Base-by-base conservation (phyloP, 2,888 invertebrate genomes). In the Blastobasis adustella region DNA sequence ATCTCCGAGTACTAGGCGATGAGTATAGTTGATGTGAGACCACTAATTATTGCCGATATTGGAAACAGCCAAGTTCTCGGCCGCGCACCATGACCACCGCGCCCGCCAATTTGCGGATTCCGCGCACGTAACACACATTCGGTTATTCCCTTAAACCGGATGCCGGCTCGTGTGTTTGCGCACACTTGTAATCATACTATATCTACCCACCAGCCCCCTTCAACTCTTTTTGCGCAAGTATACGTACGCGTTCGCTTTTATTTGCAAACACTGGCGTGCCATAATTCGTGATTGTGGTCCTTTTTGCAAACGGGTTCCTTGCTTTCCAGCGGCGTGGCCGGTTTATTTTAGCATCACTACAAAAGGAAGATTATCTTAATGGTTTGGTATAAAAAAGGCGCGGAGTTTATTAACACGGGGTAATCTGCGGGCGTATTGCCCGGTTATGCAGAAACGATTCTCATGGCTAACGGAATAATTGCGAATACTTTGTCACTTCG, bases 131-230 rank as follows among this genome's bases (percentile, higher is more conserved):
- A 53, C 37, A 42, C 40, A 8, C 54, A 61, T 71, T 67, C 76
- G 82, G 82, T 78, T 82, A 81, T 79, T 66, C 81, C 78, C 75
- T 67, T 73, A 75, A 81, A 79, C 80, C 82, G 82, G 83, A 82
- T 75, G 63, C 65, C 60, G 52, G 58, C 57, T 47, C 51, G 55
- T 51, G 58, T 62, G 68, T 75, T 72, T 69, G 65, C 62, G 63
- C 59, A 60, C 57, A 47, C 23, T 23, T 23, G 56, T 59, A 65
- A 65, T 61, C 69, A 63, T 54, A 53, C 49, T 56, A 49, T 57
- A 54, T 63, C 50, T 57, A 62, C 65, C 66, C 10, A 47, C 54
- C 44, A 49, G 42, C 10, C 38, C 43, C 23, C 10, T 63, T 59
- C 59, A 59, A 66, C 53, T 58, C 58, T 70, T 72, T 71, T 71